Base-by-base conservation (phyloP, 2,888 invertebrate genomes). In the Drosophila limbata region DNA sequence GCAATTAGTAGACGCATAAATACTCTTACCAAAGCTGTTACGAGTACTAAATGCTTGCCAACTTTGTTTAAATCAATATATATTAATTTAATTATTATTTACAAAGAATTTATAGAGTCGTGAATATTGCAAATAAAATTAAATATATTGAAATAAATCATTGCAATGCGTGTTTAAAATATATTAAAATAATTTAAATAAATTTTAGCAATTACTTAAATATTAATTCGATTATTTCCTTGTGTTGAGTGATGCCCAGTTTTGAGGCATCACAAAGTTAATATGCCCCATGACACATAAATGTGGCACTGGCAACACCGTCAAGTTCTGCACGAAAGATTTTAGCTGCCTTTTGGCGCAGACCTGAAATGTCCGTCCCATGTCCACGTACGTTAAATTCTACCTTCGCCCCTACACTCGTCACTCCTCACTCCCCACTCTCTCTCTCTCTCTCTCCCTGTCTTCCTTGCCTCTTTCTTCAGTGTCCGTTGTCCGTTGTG, bases 321-420 rank as follows among this genome's bases (percentile, higher is more conserved):
- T 64, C 73, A 73, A 78, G 85, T 85, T 85, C 89, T 88, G 90
- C 90, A 88, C 86, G 83, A 90, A 82, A 84, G 89, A 81, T 76
- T 89, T 85, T 78, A 75, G 88, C 81, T 86, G 76, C 89, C 88
- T 87, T 79, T 75, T 74, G 70, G 51, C 69, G 55, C 56, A 65
- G 47, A 61, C 48, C 73, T 69, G 68, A 55, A 53, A 51, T 50
- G 61, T 67, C 66, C 45, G 62, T 68, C 60, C 35, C 8, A 6
- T 17, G 51, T 51, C 60, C 59, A 60, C 60, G 50, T 31, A 25
- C 39, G 44, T 35, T 60, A 15, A 57, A 37, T 57, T n/a, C 62
- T 19, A n/a, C 4, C 31, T 35, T 13, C 3, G 33, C 25, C 17
- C 28, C 3, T 33, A 17, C 10, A 2, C 19, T 3, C 19, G 2